phyloP scores from a whole-genome alignment of 2,113 vertebrate genomes.

The Geothlypis trichas region DNA sequence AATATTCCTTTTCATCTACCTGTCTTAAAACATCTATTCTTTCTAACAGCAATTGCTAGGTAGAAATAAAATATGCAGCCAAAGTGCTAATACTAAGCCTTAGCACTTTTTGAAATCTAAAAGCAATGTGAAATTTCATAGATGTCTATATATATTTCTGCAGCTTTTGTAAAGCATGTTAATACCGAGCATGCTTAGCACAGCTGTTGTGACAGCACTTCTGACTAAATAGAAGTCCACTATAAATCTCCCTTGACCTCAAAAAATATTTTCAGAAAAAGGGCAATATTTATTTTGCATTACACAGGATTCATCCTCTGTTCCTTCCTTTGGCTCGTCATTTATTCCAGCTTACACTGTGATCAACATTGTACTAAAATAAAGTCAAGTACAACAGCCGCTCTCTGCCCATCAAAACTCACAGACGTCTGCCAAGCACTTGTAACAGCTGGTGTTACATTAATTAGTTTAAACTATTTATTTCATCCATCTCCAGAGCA shows the following conservation, averaged over 20 bases:
- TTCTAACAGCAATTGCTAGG: neutral
- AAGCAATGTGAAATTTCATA: constrained; percentile 9
- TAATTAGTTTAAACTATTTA: constrained; percentile 99
- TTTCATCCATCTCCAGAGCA: constrained; percentile 99
- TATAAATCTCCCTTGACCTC: constrained; percentile 3
- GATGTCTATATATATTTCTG: neutral
- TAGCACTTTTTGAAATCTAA: constrained; percentile 51
- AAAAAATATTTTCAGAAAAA: constrained; percentile 63
- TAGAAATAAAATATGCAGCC: constrained; percentile 3
- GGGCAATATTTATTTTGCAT: constrained; percentile 70
- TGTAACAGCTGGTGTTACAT: constrained; percentile 99
- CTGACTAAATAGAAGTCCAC: constrained; percentile 41
- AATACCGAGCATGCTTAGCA: constrained; percentile 28
- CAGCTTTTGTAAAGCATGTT: neutral
- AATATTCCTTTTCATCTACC: constrained; percentile 11
- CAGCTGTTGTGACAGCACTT: constrained; percentile 44
- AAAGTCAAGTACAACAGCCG: constrained; percentile 91
- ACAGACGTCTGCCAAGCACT: constrained; percentile 98
- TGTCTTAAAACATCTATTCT: neutral
- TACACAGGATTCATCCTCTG: constrained; percentile 71
- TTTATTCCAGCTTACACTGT: constrained; percentile 96
- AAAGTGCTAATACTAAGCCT: neutral
- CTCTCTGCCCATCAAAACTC: constrained; percentile 97
- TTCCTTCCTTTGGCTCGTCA: constrained; percentile 88
- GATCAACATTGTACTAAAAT: constrained; percentile 97